Base-by-base conservation (phyloP, 2,797 vertebrate genomes). In the Novumbra hubbsi region DNA sequence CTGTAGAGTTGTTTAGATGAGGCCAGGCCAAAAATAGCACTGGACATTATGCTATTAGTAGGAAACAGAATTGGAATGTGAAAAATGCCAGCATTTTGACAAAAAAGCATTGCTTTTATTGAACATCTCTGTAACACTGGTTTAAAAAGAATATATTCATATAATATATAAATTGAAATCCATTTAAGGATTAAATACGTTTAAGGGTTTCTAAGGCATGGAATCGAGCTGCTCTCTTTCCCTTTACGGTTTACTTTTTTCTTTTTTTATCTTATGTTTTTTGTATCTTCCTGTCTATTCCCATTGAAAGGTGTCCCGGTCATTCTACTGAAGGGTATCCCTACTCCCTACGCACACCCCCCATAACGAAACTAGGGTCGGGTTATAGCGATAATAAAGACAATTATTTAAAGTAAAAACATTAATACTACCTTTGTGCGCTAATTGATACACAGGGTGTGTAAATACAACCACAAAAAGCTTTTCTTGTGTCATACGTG, bases 21-120 rank as follows among this genome's bases (percentile, higher is more conserved):
- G 41, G 41, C 41, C 11, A 45, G 12, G 41, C 41, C 41, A 12
- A 6, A n/a, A 55, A n/a, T 21, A 55, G 52, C 8, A 55, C 52
- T 55, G 2, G 21, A 12, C 9, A 57, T 21, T 2, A 57, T 24
- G 55, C 7, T 24, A 21, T 21, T 57, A 45, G n/a, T 57, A 57
- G 55, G n/a, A 24, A 57, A 24, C 55, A 57, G 55, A 57, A 57
- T 12, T 57, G 3, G 2, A 57, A 57, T 57, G 55, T 17, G 11
- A n/a, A 24, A 24, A 57, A 11, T 0, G 55, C 21, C 55, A 24
- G 55, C 2, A 60, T 9, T 60, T 27, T 60, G 55, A 60, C 55
- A 67, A 30, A 66, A 66, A 52, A 50, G 49, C 30, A 55, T 32
- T 55, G 8, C 15, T 34, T 90, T 89, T 90, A 90, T 86, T 90